Conservation (phyloP, 2,113 vertebrate species). For the Erythrocercus mccallii region DNA sequence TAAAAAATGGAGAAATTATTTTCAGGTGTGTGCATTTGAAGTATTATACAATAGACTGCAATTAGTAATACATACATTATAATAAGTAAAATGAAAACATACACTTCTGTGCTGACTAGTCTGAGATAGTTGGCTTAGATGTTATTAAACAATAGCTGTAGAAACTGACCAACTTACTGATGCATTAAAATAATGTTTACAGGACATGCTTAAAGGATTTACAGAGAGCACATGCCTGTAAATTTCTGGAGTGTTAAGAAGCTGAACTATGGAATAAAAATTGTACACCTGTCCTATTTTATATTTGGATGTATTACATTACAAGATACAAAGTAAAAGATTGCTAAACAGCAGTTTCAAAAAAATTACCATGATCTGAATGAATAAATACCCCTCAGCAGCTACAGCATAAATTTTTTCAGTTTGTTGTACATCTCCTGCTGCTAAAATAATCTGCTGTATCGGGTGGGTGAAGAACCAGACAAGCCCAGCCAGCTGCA, state of each 20-base stretch:
- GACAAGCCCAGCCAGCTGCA: neutral
- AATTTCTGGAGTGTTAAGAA: conserved; percentile 18
- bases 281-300: conserved; percentile 40
- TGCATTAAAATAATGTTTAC: conserved; percentile 27
- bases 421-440: neutral
- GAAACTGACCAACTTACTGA: conserved; percentile 25
- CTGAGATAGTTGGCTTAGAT: conserved; percentile 28
- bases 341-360: neutral
- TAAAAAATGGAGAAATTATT: neutral
- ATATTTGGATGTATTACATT: conserved; percentile 18
- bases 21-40: conserved; percentile 24
- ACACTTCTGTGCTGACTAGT: conserved; percentile 18
- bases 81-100: conserved; percentile 22
- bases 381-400: conserved; percentile 63
- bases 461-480: fast-evolving
- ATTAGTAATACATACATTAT: conserved; percentile 20
- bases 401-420: conserved; percentile 13
- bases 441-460: neutral
- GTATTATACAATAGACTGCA: neutral
- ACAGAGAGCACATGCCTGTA: conserved; percentile 32
- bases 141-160: conserved; percentile 33
- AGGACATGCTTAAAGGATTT: conserved; percentile 36
- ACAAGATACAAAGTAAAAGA: conserved; percentile 19
- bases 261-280: conserved; percentile 39
- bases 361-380: neutral